Conservation (phyloP, 2,888 invertebrate genomes). For the Heliconius cydno region DNA sequence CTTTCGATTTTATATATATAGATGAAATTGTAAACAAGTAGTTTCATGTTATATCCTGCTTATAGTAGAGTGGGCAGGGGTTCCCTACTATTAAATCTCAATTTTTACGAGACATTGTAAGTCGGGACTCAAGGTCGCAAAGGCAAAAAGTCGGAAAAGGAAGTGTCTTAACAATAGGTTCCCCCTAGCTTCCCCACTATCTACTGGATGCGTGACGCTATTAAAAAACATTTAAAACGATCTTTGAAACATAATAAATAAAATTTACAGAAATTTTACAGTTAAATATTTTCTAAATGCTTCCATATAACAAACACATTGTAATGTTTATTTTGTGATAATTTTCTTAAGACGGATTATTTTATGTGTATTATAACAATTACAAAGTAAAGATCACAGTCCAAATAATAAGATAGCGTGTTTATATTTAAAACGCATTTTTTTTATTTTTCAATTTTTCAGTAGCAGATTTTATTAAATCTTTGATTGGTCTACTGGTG, state of each 20-base stretch:
- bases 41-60: neutral
- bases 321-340: conserved; percentile 9
- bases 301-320: neutral
- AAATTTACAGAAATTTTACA: neutral
- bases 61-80: neutral
- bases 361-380: neutral
- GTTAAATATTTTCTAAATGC: neutral
- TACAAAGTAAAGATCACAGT: neutral
- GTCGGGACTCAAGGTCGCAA: neutral
- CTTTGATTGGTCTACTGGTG: no score
- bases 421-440: no score
- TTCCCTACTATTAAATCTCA: no score
- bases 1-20: no score
- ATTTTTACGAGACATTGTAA: no score
- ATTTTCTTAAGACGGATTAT: neutral
- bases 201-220: no score
- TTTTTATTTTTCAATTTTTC: no score
- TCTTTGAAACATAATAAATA: neutral
- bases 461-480: no score
- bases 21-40: neutral
- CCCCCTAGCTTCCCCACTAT: neutral
- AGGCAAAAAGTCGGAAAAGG: no score
- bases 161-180: neutral
- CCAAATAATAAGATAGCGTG: conserved; percentile 1
- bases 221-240: no score